phyloP scores from a whole-genome alignment of 92 coral and sea anemone species.

The Meandrina meandrites region DNA sequence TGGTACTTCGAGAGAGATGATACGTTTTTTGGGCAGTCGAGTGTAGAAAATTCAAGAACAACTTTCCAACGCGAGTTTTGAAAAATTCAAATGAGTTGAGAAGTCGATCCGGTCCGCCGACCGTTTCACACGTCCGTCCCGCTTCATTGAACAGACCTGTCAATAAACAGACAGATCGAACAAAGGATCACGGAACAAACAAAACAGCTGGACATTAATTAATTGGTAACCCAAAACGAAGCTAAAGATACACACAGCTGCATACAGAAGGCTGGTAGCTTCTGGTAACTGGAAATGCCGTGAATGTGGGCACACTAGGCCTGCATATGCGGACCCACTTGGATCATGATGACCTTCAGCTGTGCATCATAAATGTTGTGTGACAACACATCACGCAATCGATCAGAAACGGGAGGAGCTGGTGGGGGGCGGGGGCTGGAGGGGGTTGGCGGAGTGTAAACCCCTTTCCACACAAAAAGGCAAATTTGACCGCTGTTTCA shows the following conservation, averaged over 20 bases:
- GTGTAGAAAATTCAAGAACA: constrained; percentile 22
- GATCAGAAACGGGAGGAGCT: no score
- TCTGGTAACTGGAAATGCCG: neutral
- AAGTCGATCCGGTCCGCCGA: constrained; percentile 13
- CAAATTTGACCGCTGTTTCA: no score
- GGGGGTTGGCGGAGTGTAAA: no score
- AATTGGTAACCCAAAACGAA: neutral
- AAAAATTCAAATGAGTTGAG: constrained; percentile 26
- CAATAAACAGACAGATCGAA: constrained; percentile 22
- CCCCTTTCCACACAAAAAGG: no score
- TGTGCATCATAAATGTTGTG: neutral
- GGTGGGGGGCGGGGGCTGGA: no score
- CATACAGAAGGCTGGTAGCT: neutral
- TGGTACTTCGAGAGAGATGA: no score
- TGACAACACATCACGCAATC: neutral
- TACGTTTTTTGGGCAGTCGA: constrained; percentile 14
- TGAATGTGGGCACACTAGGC: neutral
- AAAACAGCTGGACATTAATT: neutral
- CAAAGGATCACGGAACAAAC: constrained; percentile 30
- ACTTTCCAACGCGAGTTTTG: neutral
- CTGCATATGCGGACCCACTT: neutral
- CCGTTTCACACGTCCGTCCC: constrained; percentile 1
- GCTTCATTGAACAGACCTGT: constrained; percentile 20
- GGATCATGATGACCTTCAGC: no score
- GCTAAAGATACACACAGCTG: neutral